phyloP scores from a whole-genome alignment of 2,888 invertebrate species.

The Meteorus colon region DNA sequence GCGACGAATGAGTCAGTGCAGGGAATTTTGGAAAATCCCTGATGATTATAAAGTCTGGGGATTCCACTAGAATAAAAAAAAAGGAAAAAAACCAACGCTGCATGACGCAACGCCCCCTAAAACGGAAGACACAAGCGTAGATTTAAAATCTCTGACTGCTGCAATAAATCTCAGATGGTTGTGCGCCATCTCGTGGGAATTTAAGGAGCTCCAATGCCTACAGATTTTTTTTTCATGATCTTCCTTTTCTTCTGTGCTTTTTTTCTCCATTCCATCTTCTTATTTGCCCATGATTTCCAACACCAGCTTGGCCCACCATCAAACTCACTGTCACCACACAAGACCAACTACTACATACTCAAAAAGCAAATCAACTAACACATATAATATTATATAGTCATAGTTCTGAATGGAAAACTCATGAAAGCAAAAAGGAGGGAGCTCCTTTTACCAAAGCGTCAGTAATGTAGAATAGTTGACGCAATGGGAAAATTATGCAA shows the following conservation, averaged over 20 bases:
- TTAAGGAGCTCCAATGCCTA: conserved; percentile 14
- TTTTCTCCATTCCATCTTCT: background rate
- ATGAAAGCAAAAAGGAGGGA: background rate
- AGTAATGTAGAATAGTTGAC: conserved; percentile 19
- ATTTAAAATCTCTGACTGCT: conserved; percentile 15
- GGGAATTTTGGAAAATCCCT: too few relatives aligned
- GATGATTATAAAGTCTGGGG: too few relatives aligned
- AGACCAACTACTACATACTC: conserved; percentile 1
- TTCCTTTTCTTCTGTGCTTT: background rate
- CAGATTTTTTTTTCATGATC: background rate
- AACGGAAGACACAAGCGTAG: conserved; percentile 5
- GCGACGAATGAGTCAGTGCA: too few relatives aligned
- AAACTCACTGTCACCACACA: background rate
- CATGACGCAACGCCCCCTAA: background rate
- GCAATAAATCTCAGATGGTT: conserved; percentile 33
- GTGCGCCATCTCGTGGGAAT: conserved; percentile 25
- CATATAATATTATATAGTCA: conserved; percentile 3
- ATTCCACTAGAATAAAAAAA: too few relatives aligned
- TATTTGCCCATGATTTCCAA: conserved; percentile 19
- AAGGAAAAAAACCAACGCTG: too few relatives aligned
- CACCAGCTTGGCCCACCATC: background rate
- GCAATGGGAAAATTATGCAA: conserved; percentile 47
- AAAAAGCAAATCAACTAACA: background rate
- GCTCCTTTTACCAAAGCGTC: background rate
- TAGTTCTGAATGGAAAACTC: conserved; percentile 6